Conservation (phyloP, 2,113 vertebrate species). For the Accipiter virgatus region DNA sequence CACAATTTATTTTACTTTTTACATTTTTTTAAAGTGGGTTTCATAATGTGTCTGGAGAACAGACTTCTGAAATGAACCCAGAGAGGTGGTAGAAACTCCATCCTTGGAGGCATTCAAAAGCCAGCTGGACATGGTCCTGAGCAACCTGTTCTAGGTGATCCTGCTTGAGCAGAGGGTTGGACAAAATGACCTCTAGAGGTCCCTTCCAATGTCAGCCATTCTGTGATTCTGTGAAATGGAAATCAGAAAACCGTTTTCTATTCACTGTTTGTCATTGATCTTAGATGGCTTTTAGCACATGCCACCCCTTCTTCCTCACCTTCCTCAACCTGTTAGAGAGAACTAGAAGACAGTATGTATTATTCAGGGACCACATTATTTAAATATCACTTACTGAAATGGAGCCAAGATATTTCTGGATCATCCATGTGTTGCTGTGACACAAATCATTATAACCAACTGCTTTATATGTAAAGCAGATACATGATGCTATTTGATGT, state of each 20-base stretch:
- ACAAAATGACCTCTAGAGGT: neutral
- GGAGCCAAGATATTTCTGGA: neutral
- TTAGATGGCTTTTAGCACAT: neutral
- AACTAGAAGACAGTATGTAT: neutral
- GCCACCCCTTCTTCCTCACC: neutral
- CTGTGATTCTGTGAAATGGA: neutral
- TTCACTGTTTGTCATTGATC: neutral
- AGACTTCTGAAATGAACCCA: neutral
- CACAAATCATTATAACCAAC: neutral
- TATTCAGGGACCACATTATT: neutral
- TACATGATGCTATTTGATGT: neutral
- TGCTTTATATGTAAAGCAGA: neutral
- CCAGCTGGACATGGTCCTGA: neutral
- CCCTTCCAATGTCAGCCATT: neutral
- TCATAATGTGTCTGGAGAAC: neutral
- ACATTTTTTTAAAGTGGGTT: neutral
- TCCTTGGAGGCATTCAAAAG: neutral
- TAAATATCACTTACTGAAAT: neutral
- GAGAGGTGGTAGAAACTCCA: neutral
- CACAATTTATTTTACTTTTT: neutral
- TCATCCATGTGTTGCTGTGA: neutral
- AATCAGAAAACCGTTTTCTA: neutral
- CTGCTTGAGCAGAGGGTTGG: neutral
- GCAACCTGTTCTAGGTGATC: neutral
- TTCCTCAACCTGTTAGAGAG: neutral